Base-by-base conservation (phyloP, 2,797 vertebrate genomes). In the Babyrousa celebensis region DNA sequence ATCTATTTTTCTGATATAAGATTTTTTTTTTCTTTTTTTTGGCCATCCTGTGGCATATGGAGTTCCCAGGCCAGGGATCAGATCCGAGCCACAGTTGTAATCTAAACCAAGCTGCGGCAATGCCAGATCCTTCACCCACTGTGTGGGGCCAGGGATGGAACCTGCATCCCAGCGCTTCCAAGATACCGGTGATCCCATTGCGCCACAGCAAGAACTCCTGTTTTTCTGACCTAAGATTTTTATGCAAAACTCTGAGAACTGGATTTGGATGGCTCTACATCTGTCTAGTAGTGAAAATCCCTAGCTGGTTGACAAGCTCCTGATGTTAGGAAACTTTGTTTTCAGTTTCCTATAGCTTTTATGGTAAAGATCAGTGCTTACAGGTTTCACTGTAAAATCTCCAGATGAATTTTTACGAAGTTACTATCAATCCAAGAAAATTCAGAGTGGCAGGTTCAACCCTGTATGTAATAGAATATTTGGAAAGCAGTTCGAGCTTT, bases 371-470 rank as follows among this genome's bases (percentile, higher is more conserved):
- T 0, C 58, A 71, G 91, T 77, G 90, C 58, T 78, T 60, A 82
- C 43, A 79, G 96, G 43, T 95, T 89, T 68, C 92, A 94, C 87
- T 75, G 62, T 62, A 95, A 83, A 40, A 56, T 54, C 93, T 97
- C 89, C 95, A 96, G 95, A 92, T 43, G 62, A 96, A 82, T 82
- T 80, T 82, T 75, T 94, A 89, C 87, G 95, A 94, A 95, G 94
- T 97, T 92, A 77, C 90, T 96, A 25, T 95, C 89, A 86, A 65
- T 93, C 18, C 36, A 88, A 80, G 93, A 96, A 98, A 95, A 97
- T 0, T 21, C 62, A 96, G 67, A 79, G 58, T 54, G 58, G 54
- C 89, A 70, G 54, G 67, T 40, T 85, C 36, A 75, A 65, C 74
- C 23, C 68, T 58, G 12, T 16, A 16, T 48, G 65, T 68, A 56